These are phyloP conservation scores for Sceloporus tristichus DNA, from an alignment of 2,113 vertebrate species.

Conservation along the genomic window DNA sequence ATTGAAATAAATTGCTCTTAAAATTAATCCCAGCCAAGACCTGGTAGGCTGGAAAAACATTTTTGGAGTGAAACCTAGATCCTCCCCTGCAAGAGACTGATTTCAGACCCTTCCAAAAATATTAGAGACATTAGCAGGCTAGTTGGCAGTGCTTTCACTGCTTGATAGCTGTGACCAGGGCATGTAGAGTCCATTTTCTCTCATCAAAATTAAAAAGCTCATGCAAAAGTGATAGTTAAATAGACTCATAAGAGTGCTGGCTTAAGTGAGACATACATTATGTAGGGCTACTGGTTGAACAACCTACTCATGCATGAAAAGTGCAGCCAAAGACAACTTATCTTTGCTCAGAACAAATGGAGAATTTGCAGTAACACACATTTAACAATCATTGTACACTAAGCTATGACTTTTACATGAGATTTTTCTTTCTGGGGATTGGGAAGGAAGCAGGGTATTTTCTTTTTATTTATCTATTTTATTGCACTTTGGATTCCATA, in stretches of 20 bases:
- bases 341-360: neutral
- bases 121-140: neutral
- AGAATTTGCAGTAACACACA: neutral
- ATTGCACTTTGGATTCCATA: neutral
- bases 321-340: neutral
- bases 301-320: neutral
- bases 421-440: neutral
- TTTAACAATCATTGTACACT: neutral
- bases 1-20: neutral
- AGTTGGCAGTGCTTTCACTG: neutral
- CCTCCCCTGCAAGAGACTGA: neutral
- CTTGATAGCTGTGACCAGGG: neutral
- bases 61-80: neutral
- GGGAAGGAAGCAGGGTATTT: neutral
- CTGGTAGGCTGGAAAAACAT: neutral
- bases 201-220: neutral
- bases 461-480: neutral
- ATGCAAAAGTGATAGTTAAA: neutral
- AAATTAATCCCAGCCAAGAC: neutral
- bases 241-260: neutral
- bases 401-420: neutral
- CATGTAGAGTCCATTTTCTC: neutral
- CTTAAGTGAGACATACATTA: neutral
- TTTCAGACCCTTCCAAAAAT: neutral
- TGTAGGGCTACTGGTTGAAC: neutral